Evolutionary conservation across 2,888 invertebrate species (phyloP), one percentile per base, ranked within the genome.

Genomic region (Megamerina dolium): DNA sequence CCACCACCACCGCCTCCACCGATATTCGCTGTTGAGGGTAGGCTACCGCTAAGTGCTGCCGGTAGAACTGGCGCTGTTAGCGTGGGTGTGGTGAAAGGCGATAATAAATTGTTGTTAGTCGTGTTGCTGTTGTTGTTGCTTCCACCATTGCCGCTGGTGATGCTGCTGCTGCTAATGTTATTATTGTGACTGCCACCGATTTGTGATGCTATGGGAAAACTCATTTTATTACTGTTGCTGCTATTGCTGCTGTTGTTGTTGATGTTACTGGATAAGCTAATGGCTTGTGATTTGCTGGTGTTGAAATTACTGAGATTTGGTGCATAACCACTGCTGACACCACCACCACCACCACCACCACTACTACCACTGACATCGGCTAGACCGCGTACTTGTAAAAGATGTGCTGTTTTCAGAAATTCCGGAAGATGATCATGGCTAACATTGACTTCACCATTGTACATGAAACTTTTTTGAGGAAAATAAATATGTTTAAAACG

Each of bases 361-460:
- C 46, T 27, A 5, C 45, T 45, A n/a, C 68, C 70, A 35, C 66
- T 83, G 41, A 89, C 88, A 63, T 91, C 90, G 49, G 88, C 87
- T 56, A 91, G 74, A 13, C 90, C 90, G 57, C 89, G 79, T 16
- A 91, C 86, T 75, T 90, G 88, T 59, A 90, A 77, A 75, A 88
- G 79, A 73, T 89, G 88, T 31, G 90, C 90, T 51, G 89, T 89
- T 72, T 85, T 83, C 55, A 91, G 75, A 70, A 90, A 89, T 68
- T 88, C 87, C 52, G 85, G 82, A 58, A 91, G 75, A 67, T 88
- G 87, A 60, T 89, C 88, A 69, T 90, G 88, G 18, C 87, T 87
- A 57, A 90, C 87, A 71, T 89, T 86, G 23, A 91, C 90, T 72
- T 90, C 90, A 49, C 90, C 90, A 72, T 89, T 87, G 72, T 91